Base-by-base conservation (phyloP, 2,888 invertebrate genomes). In the Drosophila bunnanda region DNA sequence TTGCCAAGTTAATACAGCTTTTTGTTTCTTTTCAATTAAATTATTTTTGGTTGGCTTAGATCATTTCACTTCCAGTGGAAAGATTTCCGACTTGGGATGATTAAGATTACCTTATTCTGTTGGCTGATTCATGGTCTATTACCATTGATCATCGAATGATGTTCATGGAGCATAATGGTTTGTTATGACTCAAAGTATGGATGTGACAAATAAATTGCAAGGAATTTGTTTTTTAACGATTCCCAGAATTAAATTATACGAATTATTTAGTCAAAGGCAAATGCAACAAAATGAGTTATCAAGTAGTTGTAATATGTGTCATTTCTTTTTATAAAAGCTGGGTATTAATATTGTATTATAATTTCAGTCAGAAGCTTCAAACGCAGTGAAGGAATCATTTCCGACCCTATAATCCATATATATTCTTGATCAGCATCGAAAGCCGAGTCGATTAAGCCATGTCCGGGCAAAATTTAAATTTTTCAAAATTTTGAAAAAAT, bases 21-120 rank as follows among this genome's bases (percentile, higher is more conserved):
- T 17, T 46, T 56, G 36, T 53, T 53, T 56, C 17, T 12, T 43
- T 17, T 15, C 12, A 17, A 32, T 34, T 10, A 36, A 25, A 41
- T 28, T 20, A 34, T 65, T 61, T 61, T 61, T 28, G 22, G 25
- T 10, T 43, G n/a, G 64, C 62, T 65, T 50, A 65, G 62, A 61
- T 61, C 64, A 65, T 43, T 43, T 61, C n/a, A 36, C 41, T 36
- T 28, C 13, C 20, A 41, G 32, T 48, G 30, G 28, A 34, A 32
- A 25, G 15, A 25, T 38, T 25, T 12, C 2, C 8, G 13, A 28
- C 15, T 12, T 9, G 12, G 2, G 3, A 60, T 56, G 34, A 32
- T 25, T 36, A 36, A 57, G 28, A 41, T 41, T 38, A 20, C 20
- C 22, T 22, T 36, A 32, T 30, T 15, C 34, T 39, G 41, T 25